phyloP scores from a whole-genome alignment of 2,888 invertebrate species.

The Chaitophorus viminalis region DNA sequence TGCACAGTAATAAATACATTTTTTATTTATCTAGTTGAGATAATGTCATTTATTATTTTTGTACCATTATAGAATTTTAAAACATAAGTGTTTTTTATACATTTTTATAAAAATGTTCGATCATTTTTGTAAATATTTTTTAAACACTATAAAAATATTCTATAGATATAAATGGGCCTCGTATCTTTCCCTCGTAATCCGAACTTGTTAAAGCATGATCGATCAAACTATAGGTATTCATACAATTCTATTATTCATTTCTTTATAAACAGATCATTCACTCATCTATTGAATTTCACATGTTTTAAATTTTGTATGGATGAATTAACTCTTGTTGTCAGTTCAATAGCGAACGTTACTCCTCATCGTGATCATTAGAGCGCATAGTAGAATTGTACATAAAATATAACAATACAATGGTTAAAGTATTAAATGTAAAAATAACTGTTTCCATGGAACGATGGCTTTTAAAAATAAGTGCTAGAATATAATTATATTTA shows the following conservation, averaged over 20 bases:
- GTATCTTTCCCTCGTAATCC: not conserved
- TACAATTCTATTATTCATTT: constrained; percentile 5
- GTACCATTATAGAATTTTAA: too few species aligned
- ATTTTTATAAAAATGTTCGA: too few species aligned
- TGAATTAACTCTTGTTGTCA: not conserved
- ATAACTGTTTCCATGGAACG: constrained; percentile 46
- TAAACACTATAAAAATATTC: too few species aligned
- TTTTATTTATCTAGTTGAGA: too few species aligned
- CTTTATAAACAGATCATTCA: not conserved
- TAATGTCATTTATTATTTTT: too few species aligned
- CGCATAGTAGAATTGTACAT: not conserved
- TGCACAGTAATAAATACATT: too few species aligned
- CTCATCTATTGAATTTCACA: not conserved
- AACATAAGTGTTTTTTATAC: too few species aligned
- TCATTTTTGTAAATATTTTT: too few species aligned
- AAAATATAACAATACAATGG: constrained; percentile 19
- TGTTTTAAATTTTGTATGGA: not conserved
- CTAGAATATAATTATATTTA: constrained; percentile 5
- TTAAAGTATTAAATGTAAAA: constrained; percentile 5
- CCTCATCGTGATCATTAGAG: constrained; percentile 15
- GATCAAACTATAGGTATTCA: not conserved
- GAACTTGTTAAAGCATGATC: not conserved
- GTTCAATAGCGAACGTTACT: not conserved
- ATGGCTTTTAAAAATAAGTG: not conserved
- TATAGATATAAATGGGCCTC: too few species aligned